phyloP scores from a whole-genome alignment of 2,888 invertebrate species.

The Lagria hirta region DNA sequence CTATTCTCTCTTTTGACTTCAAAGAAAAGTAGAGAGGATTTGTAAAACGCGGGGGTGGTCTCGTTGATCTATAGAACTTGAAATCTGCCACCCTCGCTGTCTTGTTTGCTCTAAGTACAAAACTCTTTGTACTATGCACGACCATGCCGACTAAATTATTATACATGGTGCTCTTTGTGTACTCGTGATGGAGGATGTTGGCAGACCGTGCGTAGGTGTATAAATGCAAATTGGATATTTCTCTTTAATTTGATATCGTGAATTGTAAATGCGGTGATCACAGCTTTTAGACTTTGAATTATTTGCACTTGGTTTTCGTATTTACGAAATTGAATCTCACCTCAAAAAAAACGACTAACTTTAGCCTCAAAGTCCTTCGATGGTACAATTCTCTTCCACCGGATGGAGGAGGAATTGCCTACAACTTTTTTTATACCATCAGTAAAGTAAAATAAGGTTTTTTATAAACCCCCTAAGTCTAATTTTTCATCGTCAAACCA shows the following conservation, averaged over 20 bases:
- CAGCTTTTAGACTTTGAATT: slow-evolving; percentile 13
- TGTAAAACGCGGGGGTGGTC: slow-evolving; percentile 19
- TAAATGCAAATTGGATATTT: slow-evolving; percentile 28
- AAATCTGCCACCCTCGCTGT: slow-evolving; percentile 24
- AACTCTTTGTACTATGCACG: slow-evolving; percentile 23
- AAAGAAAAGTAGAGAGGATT: too few relatives aligned
- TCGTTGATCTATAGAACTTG: slow-evolving; percentile 22
- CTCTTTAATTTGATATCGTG: slow-evolving; percentile 18
- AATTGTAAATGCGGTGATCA: slow-evolving; percentile 21
- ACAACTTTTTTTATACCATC: too few relatives aligned
- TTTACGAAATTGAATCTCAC: too few relatives aligned
- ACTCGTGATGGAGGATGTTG: slow-evolving; percentile 24
- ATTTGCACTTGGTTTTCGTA: too few relatives aligned
- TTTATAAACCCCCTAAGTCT: too few relatives aligned
- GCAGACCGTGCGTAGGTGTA: slow-evolving; percentile 21
- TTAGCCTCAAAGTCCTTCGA: too few relatives aligned
- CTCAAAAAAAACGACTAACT: too few relatives aligned
- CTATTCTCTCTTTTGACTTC: too few relatives aligned
- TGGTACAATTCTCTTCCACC: too few relatives aligned
- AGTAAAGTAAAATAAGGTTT: too few relatives aligned
- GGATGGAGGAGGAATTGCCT: too few relatives aligned
- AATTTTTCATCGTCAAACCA: too few relatives aligned
- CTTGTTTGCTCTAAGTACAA: slow-evolving; percentile 20
- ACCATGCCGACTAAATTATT: slow-evolving; percentile 19
- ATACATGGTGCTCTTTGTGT: slow-evolving; percentile 24